Conservation (phyloP, 2,113 vertebrate species). For the Tychaedon coryphoeus region DNA sequence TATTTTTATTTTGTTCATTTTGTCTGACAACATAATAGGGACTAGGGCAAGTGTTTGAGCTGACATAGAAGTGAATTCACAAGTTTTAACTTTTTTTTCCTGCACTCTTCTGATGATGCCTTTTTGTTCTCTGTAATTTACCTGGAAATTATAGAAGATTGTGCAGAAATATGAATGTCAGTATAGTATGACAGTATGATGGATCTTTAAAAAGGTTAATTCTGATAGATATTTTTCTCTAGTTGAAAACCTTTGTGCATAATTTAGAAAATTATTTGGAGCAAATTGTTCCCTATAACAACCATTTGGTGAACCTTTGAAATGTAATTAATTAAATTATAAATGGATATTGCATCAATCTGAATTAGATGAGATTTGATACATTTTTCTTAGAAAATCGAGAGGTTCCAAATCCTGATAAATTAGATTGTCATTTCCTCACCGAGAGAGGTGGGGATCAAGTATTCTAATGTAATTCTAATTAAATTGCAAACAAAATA, state of each 20-base stretch:
- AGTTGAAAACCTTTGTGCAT: background rate
- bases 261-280: background rate
- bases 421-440: background rate
- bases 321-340: background rate
- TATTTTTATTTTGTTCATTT: background rate
- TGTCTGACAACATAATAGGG: background rate
- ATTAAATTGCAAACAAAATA: background rate
- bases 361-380: background rate
- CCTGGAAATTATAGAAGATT: background rate
- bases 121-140: background rate
- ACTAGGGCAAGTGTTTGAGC: background rate
- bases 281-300: background rate
- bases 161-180: background rate
- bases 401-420: background rate
- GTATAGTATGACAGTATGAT: background rate
- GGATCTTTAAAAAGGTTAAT: background rate
- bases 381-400: background rate
- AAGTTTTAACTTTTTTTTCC: background rate
- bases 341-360: background rate
- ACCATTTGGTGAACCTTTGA: background rate
- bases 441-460: background rate
- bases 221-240: background rate
- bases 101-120: background rate
- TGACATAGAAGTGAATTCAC: background rate
- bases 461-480: background rate